Base-by-base conservation (phyloP, 2,888 invertebrate genomes). In the Hedya salicella region DNA sequence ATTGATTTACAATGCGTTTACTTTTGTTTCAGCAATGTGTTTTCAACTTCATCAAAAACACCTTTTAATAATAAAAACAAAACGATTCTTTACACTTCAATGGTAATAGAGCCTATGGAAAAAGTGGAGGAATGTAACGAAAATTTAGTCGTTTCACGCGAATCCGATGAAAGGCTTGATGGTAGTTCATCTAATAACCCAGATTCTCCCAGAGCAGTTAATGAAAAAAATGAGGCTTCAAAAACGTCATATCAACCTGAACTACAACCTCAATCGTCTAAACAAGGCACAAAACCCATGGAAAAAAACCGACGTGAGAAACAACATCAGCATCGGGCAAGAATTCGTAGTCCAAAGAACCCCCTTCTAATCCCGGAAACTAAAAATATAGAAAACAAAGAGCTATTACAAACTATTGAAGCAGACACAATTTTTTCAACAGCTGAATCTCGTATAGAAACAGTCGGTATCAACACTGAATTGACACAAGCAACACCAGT, bases 301-400 rank as follows among this genome's bases (percentile, higher is more conserved):
- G 44, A 57, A 3, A 32, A 13, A 6, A 2, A 11, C 25, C 74
- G 79, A 54, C 85, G 88, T 1, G 88, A 81, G 66, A 65, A 79
- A 64, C 79, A 79, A 0, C 78, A 79, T 9, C 84, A 85, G 68
- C 90, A 90, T 65, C 80, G 88, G 17, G 77, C 86, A 5, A 88
- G 88, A 81, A 88, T 91, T 0, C 81, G 90, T 68, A 91, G 88
- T 72, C 89, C 88, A 1, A 89, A 81, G 71, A 80, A 86, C 2
- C 80, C 80, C 40, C 68, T 76, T 3, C 52, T 73, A 9, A 68
- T 74, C 5, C 61, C 75, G 13, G 83, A 83, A 2, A 52, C 69
- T 57, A 73, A 72, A n/a, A 73, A 54, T 67, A 62, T 25, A 70
- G 68, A 59, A 80, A 77, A 67, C 46, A 36, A 9, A 39, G 77